Base-by-base conservation (phyloP, 2,113 vertebrate species). In the Oreocharis arfaki region DNA sequence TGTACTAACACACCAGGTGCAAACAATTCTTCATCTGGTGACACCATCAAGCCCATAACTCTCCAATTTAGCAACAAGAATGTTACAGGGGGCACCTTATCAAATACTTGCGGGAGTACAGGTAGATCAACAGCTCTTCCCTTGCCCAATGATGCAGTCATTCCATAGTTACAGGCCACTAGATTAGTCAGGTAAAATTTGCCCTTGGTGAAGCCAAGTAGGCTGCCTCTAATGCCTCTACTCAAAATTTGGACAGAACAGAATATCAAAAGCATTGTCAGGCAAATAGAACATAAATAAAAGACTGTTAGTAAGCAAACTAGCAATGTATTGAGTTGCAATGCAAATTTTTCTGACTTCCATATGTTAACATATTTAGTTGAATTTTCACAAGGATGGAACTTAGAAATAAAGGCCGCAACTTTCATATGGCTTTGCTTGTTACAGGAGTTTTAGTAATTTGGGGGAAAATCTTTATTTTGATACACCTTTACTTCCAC, bases 51-150 rank as follows among this genome's bases (percentile, higher is more conserved):
- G 77, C 10, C 2, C 14, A 13, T 63, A 52, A 68, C 14, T 57
- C 26, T 65, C 17, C 42, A 50, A 16, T 44, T 65, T 33, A 50
- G 35, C 32, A 57, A 37, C 7, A 44, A 50, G 16, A 73, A 41
- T 8, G 4, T 27, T 61, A 41, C 8, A 7, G 13, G 4, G 7
- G 3, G 9, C 50, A 9, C 11, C 2, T 1, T 30, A 47, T 15
- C 22, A 49, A 64, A 41, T 28, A 16, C 18, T 44, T 57, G 9
- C 1, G 4, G 13, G 50, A 70, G 13, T 44, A 19, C 12, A 35
- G 15, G 21, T 44, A 59, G 10, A n/a, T 32, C 8, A n/a, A 5
- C 24, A 56, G 5, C 17, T 59, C 44, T 75, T 50, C 14, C 16
- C 18, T 28, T 67, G 8, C 5, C 30, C 37, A 67, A 6, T 15